Evolutionary conservation across 2,797 vertebrate species (phyloP), one percentile per base, ranked within the genome.

Genomic region (Xerus rutilus): DNA sequence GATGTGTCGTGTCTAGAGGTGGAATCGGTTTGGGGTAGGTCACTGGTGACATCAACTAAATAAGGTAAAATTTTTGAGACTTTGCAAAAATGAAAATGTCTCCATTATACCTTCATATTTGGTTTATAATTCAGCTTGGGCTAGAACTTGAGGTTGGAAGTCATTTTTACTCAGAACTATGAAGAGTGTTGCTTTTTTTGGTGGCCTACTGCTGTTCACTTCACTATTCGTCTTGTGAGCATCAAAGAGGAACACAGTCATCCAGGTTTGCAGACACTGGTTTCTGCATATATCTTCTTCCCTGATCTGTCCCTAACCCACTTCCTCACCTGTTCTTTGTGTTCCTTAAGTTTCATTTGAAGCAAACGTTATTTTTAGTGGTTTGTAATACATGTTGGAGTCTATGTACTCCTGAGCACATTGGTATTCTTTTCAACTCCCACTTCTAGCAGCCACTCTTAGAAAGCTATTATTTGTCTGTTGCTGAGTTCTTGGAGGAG

Each of bases 341-440:
- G n/a, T 43, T 89, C 43, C 39, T 62, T n/a, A 15, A 59, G 35
- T 94, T 87, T 91, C 52, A 32, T 93, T 82, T 90, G 95, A 84
- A 84, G 69, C 49, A 87, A 25, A 89, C 65, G 39, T 14, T 87
- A 45, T 91, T 95, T 62, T 79, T 87, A n/a, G 64, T 74, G 57
- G 81, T 88, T 74, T 81, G 35, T 94, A 30, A 82, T 65, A 5
- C 67, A n/a, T 32, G 15, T 54, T 95, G 86, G 74, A 47, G 30
- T 59, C 78, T 93, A 0, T 67, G 78, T 49, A 25, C 81, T 86
- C 43, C 73, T 39, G 45, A 70, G 89, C 54, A 25, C n/a, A 20
- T 47, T n/a, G 72, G 86, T 74, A 54, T 94, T 88, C 93, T 95
- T 72, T 88, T 88, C 39, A 13, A 87, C 77, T 94, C 96, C 93